These are phyloP conservation scores for Turdus rufiventris DNA, from an alignment of 2,113 vertebrate genomes.

Conservation along the genomic window DNA sequence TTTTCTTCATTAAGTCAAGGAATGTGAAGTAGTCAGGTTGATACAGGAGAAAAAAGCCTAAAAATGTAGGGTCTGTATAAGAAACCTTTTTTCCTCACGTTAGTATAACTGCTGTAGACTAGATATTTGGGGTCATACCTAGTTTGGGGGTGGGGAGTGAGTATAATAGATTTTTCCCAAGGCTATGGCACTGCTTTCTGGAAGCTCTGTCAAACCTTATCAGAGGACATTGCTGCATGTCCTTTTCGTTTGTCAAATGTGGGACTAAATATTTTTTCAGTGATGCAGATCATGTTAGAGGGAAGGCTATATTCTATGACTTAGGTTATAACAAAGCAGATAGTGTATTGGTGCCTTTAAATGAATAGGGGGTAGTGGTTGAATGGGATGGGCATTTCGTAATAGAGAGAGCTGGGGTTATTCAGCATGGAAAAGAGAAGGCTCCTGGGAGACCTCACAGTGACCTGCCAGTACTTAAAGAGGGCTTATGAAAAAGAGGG, in stretches of 20 bases:
- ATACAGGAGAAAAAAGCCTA: not conserved
- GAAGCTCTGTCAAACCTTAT: not conserved
- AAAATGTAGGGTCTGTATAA: not conserved
- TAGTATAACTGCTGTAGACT: not conserved
- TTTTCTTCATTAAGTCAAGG: not conserved
- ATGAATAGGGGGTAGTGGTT: not conserved
- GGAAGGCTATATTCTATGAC: not conserved
- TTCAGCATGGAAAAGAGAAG: not conserved
- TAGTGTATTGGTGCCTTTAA: not conserved
- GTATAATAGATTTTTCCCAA: not conserved
- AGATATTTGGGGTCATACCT: not conserved
- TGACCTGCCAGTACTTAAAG: not conserved
- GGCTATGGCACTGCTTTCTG: not conserved
- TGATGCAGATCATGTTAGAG: not conserved
- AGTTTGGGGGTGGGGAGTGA: accelerated
- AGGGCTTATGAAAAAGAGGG: not conserved
- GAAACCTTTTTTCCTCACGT: not conserved
- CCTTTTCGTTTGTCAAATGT: not conserved
- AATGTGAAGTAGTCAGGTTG: not conserved
- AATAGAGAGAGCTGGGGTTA: not conserved
- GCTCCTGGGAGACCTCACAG: not conserved
- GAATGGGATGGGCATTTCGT: not conserved
- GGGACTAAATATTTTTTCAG: not conserved
- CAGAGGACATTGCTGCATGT: not conserved
- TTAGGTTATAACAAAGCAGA: not conserved